Percentiles rank a stretch among this genome's conserved stretches.
Conservation (phyloP, 2,888 invertebrate genomes). For the Troglohyphantes excavatus region DNA sequence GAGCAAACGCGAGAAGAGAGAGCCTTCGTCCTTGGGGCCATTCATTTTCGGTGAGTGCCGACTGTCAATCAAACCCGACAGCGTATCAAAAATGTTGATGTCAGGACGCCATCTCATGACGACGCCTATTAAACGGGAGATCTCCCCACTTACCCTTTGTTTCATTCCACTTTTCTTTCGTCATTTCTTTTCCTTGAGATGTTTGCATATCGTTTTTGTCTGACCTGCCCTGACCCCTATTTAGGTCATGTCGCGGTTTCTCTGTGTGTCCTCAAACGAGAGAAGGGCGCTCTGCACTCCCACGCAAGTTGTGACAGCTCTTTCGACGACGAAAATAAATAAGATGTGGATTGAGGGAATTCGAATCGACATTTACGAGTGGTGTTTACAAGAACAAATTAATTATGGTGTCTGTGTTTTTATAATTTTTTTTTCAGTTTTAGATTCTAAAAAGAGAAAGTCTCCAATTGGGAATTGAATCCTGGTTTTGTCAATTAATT, state of each 20-base stretch:
- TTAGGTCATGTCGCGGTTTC: constrained; percentile 41
- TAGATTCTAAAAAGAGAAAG: too few species aligned
- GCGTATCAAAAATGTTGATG: constrained; percentile 67
- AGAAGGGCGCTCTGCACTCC: background rate
- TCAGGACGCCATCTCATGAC: constrained; percentile 60
- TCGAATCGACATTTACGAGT: background rate
- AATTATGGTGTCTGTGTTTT: background rate
- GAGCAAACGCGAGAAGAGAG: constrained; percentile 30
- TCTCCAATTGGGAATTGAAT: too few species aligned
- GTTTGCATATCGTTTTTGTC: constrained; percentile 62
- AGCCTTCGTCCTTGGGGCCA: constrained; percentile 25
- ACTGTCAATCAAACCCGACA: constrained; percentile 72
- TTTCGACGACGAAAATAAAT: background rate
- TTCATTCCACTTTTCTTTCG: background rate
- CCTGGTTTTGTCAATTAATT: too few species aligned
- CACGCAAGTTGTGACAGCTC: constrained; percentile 31
- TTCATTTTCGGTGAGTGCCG: constrained; percentile 62
- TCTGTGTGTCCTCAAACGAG: too few species aligned
- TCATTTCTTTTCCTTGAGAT: background rate
- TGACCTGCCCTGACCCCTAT: constrained; percentile 72
- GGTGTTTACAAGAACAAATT: background rate
- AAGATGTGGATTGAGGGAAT: background rate
- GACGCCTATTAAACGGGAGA: background rate
- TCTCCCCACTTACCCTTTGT: background rate
- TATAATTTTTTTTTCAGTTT: too few species aligned